These are phyloP conservation scores for Stenoptilia bipunctidactyla DNA, from an alignment of 2,888 invertebrate species.

Conservation along the genomic window DNA sequence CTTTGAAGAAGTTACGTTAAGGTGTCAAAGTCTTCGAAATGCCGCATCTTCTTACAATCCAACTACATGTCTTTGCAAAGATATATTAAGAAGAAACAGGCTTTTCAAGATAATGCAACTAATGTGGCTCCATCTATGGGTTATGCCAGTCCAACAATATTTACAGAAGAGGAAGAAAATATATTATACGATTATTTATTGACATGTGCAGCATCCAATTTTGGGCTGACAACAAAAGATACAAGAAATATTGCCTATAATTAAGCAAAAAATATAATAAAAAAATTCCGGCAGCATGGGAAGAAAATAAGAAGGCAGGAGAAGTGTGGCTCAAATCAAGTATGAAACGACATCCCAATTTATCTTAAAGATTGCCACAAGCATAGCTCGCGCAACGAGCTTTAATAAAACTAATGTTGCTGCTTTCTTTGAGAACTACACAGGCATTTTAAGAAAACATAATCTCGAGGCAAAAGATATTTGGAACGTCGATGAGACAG, in stretches of 20 bases:
- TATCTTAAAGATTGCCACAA: constrained; percentile 13
- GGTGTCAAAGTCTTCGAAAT: constrained; percentile 9
- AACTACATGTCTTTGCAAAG: constrained; percentile 11
- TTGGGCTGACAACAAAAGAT: constrained; percentile 11
- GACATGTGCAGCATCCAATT: constrained; percentile 10
- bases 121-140: constrained; percentile 10
- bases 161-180: constrained; percentile 12
- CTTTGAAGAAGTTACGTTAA: constrained; percentile 12
- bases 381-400: constrained; percentile 14
- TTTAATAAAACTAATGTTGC: constrained; percentile 13
- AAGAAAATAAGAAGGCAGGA: constrained; percentile 7
- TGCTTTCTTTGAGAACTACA: constrained; percentile 7
- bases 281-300: constrained; percentile 8
- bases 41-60: constrained; percentile 13
- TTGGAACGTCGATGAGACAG: constrained; percentile 36
- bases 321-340: constrained; percentile 10
- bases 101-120: constrained; percentile 6
- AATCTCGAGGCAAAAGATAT: constrained; percentile 20
- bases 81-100: constrained; percentile 15
- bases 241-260: constrained; percentile 6
- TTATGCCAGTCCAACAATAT: constrained; percentile 10
- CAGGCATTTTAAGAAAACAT: neutral
- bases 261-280: constrained; percentile 11
- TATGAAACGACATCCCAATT: constrained; percentile 12
- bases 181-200: constrained; percentile 8